phyloP scores from a whole-genome alignment of 2,113 vertebrate genomes.

The Gadus chalcogrammus region DNA sequence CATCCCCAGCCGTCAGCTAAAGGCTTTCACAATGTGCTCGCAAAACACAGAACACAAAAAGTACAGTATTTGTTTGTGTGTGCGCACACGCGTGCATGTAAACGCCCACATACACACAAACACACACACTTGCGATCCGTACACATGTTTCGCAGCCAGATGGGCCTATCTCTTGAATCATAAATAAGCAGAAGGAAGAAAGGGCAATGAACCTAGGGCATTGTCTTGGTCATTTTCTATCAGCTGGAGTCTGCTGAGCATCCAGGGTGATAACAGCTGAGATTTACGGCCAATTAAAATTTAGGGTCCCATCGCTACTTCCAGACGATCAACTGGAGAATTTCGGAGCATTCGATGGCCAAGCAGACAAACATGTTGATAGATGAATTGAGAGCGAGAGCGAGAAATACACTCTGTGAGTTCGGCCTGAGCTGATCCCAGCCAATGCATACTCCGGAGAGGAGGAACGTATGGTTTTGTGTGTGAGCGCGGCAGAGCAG shows the following conservation, averaged over 20 bases:
- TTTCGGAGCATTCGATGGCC: too few relatives aligned
- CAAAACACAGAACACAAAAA: constrained; percentile 29
- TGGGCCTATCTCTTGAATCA: constrained; percentile 19
- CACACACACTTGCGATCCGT: constrained; percentile 17
- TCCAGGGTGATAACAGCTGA: constrained; percentile 19
- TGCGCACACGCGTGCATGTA: constrained; percentile 7
- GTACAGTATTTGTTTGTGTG: constrained; percentile 23
- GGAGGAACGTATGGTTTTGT: too few relatives aligned
- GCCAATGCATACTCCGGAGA: too few relatives aligned
- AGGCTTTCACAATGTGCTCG: constrained; percentile 35
- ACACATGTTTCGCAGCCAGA: constrained; percentile 33
- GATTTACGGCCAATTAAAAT: constrained; percentile 16
- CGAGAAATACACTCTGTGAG: too few relatives aligned
- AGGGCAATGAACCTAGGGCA: constrained; percentile 12
- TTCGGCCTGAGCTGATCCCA: too few relatives aligned
- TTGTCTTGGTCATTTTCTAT: constrained; percentile 15
- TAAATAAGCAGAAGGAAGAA: constrained; percentile 46
- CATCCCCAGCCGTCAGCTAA: constrained; percentile 25
- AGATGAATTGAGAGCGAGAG: not conserved
- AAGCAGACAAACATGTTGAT: constrained; percentile 22
- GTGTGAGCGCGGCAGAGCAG: too few relatives aligned
- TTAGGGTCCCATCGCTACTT: too few relatives aligned
- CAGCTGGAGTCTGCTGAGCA: constrained; percentile 6
- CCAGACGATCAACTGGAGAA: too few relatives aligned
- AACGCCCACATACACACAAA: constrained; percentile 11